phyloP scores from a whole-genome alignment of 2,888 invertebrate species.

The Diplolepis rosae region DNA sequence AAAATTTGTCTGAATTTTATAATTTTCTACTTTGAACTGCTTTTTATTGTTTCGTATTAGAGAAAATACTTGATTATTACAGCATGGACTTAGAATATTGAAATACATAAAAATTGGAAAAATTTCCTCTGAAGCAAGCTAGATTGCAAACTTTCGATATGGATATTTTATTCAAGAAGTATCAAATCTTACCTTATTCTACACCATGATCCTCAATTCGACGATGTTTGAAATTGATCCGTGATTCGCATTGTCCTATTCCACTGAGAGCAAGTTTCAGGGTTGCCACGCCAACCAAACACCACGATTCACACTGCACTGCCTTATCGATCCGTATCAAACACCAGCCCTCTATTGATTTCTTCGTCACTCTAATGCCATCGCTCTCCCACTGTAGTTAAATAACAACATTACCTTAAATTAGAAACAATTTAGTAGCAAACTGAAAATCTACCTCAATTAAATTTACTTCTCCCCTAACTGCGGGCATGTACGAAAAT shows the following conservation, averaged over 20 bases:
- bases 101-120: not conserved
- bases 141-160: not conserved
- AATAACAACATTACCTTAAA: not conserved
- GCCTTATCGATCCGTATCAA: constrained; percentile 48
- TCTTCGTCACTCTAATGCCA: constrained; percentile 14
- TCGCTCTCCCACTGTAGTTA: not conserved
- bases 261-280: constrained; percentile 38
- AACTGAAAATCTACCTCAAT: not conserved
- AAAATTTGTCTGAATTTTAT: too few relatives aligned
- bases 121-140: not conserved
- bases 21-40: too few relatives aligned
- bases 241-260: not conserved
- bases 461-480: not conserved
- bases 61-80: not conserved
- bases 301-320: constrained; percentile 55
- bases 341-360: constrained; percentile 35
- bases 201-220: constrained; percentile 40
- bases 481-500: too few relatives aligned
- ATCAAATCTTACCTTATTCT: constrained; percentile 29
- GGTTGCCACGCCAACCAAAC: constrained; percentile 55
- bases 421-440: not conserved
- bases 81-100: not conserved
- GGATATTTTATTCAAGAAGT: not conserved
- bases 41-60: not conserved
- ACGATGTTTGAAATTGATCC: not conserved